Percentiles rank a stretch among this genome's conserved stretches.
Evolutionary conservation across 1,140 invertebrate genomes (phyloP).

Genomic region (Drosophila novamexicana): DNA sequence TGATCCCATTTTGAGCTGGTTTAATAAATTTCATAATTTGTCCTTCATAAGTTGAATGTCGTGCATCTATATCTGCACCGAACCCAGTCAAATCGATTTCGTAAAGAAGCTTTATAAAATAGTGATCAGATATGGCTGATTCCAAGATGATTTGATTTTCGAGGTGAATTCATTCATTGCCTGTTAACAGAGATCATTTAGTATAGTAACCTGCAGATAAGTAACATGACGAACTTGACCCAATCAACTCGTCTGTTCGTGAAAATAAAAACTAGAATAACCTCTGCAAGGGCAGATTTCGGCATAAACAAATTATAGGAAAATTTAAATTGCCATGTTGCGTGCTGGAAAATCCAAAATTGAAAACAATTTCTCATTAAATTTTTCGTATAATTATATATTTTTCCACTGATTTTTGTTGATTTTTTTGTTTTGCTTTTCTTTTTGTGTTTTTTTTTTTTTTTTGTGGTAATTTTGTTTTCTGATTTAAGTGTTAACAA

Average conservation of each 20-base stretch:
- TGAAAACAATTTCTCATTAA: slow-evolving; percentile 29
- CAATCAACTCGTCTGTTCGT: not conserved
- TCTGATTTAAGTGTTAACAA: slow-evolving; percentile 75
- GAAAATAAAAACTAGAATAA: slow-evolving; percentile 1
- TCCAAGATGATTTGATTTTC: not conserved
- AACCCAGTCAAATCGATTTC: not conserved
- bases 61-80: not conserved
- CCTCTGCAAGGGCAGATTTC: slow-evolving; percentile 1
- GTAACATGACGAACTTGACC: not conserved
- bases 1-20: too few relatives aligned
- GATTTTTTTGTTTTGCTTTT: slow-evolving; percentile 48
- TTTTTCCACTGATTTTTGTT: slow-evolving; percentile 67
- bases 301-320: not conserved
- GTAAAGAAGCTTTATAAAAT: not conserved
- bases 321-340: not conserved
- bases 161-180: not conserved
- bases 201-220: not conserved
- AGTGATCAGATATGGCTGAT: not conserved
- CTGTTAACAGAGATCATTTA: not conserved
- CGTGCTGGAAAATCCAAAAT: not conserved
- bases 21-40: not conserved
- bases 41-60: not conserved
- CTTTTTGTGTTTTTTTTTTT: slow-evolving; percentile 51
- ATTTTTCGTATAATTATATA: slow-evolving; percentile 75
- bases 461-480: slow-evolving; percentile 47